phyloP scores from a whole-genome alignment of 2,888 invertebrate genomes.

The Rhorus exstirpatorius region DNA sequence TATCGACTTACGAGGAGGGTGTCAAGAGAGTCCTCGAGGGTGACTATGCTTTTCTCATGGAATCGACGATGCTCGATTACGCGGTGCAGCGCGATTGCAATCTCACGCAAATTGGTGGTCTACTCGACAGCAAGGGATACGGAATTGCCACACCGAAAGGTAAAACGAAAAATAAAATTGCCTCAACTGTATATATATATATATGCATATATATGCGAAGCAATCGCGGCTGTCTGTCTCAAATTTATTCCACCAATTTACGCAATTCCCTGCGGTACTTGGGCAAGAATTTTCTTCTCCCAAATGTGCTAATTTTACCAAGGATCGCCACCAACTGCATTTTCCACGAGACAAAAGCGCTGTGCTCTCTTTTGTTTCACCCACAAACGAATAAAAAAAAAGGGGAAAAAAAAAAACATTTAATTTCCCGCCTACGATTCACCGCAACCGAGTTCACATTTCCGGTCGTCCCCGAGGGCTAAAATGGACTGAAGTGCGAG shows the following conservation, averaged over 20 bases:
- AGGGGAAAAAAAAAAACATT: too few relatives aligned
- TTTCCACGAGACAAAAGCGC: background rate
- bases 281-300: background rate
- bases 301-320: background rate
- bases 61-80: conserved; percentile 99
- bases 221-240: too few relatives aligned
- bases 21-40: conserved; percentile 94
- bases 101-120: conserved; percentile 98
- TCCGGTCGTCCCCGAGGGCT: conserved; percentile 10
- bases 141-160: conserved; percentile 99
- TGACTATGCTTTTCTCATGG: conserved; percentile 99
- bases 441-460: conserved; percentile 26
- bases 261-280: background rate
- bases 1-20: conserved; percentile 96
- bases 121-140: conserved; percentile 94
- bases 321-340: background rate
- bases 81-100: conserved; percentile 98
- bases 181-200: too few relatives aligned
- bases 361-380: background rate
- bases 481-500: background rate
- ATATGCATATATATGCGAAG: too few relatives aligned
- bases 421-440: conserved; percentile 21
- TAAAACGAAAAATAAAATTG: conserved; percentile 76
- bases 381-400: background rate
- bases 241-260: background rate